These are phyloP conservation scores for Tinea semifulvella DNA, from an alignment of 2,888 invertebrate genomes.

Conservation along the genomic window DNA sequence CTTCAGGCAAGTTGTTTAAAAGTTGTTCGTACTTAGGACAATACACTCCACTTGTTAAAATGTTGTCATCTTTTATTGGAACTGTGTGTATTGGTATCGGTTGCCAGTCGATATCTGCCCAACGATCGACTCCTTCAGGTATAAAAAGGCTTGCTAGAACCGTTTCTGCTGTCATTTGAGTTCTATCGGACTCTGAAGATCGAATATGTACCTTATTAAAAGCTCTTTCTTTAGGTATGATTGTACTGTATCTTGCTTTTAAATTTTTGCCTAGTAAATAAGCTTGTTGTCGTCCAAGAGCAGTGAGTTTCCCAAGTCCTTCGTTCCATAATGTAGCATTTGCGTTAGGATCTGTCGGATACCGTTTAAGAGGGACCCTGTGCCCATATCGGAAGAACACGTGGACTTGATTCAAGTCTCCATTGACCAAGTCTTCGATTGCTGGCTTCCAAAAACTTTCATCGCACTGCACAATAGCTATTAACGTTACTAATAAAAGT, in stretches of 20 bases:
- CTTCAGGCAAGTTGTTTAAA: constrained; percentile 1
- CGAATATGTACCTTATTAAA: constrained; percentile 17
- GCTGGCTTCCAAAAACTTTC: constrained; percentile 1
- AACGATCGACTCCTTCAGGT: constrained; percentile 14
- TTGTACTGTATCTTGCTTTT: constrained; percentile 14
- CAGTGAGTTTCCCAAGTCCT: constrained; percentile 18
- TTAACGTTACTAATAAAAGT: background rate
- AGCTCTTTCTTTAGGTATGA: constrained; percentile 15
- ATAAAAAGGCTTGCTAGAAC: constrained; percentile 20
- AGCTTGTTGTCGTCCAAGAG: constrained; percentile 18
- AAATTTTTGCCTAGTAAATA: constrained; percentile 17
- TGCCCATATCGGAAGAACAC: constrained; percentile 19
- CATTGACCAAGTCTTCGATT: background rate
- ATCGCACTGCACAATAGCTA: background rate
- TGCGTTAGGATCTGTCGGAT: constrained; percentile 17
- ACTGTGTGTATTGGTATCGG: constrained; percentile 16
- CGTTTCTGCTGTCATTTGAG: constrained; percentile 18
- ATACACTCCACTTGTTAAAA: constrained; percentile 9
- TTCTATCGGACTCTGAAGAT: constrained; percentile 16
- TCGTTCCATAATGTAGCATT: constrained; percentile 17
- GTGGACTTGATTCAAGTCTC: constrained; percentile 16
- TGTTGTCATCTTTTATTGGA: constrained; percentile 11
- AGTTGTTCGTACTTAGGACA: constrained; percentile 15
- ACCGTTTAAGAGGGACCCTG: constrained; percentile 16
- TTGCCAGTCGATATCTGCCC: constrained; percentile 19